phyloP scores from a whole-genome alignment of 1,140 invertebrate genomes.

The Teleopsis dalmanni region DNA sequence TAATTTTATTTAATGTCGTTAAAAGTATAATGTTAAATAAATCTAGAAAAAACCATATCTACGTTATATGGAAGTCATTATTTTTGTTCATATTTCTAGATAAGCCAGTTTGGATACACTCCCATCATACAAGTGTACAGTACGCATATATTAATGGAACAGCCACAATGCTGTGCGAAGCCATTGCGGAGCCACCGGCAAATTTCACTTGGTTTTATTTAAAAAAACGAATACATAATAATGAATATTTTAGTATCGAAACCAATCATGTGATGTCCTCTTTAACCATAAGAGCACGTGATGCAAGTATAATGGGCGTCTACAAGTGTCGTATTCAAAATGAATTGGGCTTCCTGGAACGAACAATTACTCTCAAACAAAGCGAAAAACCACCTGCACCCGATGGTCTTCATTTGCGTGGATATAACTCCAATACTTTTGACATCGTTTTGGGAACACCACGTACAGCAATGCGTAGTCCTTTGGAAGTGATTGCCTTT shows the following conservation, averaged over 20 bases:
- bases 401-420: constrained; percentile 30
- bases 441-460: constrained; percentile 41
- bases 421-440: constrained; percentile 42
- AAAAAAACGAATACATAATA: constrained; percentile 34
- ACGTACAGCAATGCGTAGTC: constrained; percentile 16
- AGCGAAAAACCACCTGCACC: constrained; percentile 49
- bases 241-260: constrained; percentile 31
- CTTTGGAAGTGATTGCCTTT: constrained; percentile 41
- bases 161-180: constrained; percentile 51
- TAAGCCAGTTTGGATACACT: constrained; percentile 43
- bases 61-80: no score
- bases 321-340: constrained; percentile 51
- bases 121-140: constrained; percentile 28
- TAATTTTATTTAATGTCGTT: no score
- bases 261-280: constrained; percentile 38
- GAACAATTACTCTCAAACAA: constrained; percentile 45
- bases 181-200: constrained; percentile 50
- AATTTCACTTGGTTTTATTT: constrained; percentile 50
- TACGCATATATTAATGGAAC: constrained; percentile 48
- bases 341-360: constrained; percentile 46
- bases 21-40: no score
- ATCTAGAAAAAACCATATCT: no score
- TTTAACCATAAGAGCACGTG: constrained; percentile 45
- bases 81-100: constrained; percentile 29
- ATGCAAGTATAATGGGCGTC: constrained; percentile 46